Evolutionary conservation across 2,888 invertebrate genomes (phyloP).

Genomic region (Mythimna loreyi): DNA sequence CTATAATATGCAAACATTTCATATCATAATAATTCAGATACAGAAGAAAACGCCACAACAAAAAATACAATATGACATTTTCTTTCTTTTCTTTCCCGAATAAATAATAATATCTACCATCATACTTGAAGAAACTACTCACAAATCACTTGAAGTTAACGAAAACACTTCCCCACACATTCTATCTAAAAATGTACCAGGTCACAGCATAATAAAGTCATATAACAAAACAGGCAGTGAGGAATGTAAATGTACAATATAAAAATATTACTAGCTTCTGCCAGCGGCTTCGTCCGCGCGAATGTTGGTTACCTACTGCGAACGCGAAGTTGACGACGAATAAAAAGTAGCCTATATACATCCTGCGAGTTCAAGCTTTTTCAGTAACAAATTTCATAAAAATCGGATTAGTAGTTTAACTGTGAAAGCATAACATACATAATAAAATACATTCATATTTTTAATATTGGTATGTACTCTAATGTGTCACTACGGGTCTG

Average conservation of each 20-base stretch:
- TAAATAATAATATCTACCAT: slow-evolving; percentile 18
- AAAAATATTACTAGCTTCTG: slow-evolving; percentile 37
- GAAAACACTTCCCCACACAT: slow-evolving; percentile 39
- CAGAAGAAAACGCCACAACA: background rate
- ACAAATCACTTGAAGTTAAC: slow-evolving; percentile 44
- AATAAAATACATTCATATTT: no score
- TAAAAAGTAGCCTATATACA: no score
- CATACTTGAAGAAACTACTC: slow-evolving; percentile 23
- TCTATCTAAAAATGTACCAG: slow-evolving; percentile 51
- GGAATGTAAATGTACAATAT: slow-evolving; percentile 59
- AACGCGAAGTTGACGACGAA: no score
- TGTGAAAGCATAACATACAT: no score
- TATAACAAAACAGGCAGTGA: slow-evolving; percentile 51
- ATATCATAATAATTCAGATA: background rate
- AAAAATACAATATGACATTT: background rate
- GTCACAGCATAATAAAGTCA: slow-evolving; percentile 58
- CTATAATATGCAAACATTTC: no score
- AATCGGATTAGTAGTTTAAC: no score
- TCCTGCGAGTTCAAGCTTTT: no score
- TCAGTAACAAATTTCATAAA: no score
- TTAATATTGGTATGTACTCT: no score
- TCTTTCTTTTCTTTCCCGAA: background rate
- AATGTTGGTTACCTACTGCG: no score
- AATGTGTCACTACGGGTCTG: no score
- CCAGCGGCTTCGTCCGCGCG: no score